These are phyloP conservation scores for Camelus bactrianus DNA, from an alignment of 2,113 vertebrate species.

Conservation along the genomic window DNA sequence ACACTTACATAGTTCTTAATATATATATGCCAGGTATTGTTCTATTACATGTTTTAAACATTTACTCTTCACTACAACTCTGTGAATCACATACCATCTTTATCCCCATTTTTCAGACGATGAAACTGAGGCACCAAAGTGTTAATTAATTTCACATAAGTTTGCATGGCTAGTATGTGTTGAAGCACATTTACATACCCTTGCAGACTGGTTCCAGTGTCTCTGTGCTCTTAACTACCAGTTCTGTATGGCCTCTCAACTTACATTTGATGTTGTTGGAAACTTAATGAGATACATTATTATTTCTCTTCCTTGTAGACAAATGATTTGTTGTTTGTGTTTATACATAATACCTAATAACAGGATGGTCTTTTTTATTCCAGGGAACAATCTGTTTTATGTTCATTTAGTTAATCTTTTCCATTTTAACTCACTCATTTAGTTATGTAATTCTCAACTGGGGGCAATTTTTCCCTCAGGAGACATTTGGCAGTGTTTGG, in stretches of 20 bases:
- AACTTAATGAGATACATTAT: constrained; percentile 26
- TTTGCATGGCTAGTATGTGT: not conserved
- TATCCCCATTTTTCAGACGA: not conserved
- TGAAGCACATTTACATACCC: not conserved
- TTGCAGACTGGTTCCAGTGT: not conserved
- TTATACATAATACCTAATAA: not conserved
- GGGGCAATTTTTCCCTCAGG: not conserved
- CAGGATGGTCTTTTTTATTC: constrained; percentile 2
- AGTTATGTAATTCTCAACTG: not conserved
- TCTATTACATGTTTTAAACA: not conserved
- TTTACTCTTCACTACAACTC: not conserved
- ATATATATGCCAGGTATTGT: not conserved
- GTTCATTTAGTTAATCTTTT: not conserved
- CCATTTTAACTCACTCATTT: not conserved
- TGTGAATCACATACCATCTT: not conserved
- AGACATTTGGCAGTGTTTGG: not conserved
- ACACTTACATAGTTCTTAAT: not conserved
- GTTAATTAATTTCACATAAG: not conserved
- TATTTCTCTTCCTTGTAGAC: constrained; percentile 10
- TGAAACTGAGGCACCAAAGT: not conserved
- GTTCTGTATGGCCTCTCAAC: not conserved
- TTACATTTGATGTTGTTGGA: not conserved
- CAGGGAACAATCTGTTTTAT: not conserved
- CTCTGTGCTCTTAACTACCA: not conserved
- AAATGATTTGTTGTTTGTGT: not conserved